Evolutionary conservation across 2,113 vertebrate genomes (phyloP).

Genomic region (Cygnus buccinator): DNA sequence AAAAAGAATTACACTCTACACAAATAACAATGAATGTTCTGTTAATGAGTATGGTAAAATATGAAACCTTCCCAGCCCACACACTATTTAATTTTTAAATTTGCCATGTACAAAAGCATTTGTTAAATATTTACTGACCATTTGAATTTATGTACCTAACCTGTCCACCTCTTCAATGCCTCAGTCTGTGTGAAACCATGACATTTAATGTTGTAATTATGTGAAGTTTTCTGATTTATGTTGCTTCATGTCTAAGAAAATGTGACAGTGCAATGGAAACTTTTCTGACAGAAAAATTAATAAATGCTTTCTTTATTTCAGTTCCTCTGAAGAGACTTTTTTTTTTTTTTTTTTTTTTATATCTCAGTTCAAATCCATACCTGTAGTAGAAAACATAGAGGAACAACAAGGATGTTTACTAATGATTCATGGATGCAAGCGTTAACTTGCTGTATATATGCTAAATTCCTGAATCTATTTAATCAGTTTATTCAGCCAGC

Average conservation of each 20-base stretch:
- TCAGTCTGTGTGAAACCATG: not conserved
- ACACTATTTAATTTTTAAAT: conserved; percentile 87
- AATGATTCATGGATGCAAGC: conserved; percentile 42
- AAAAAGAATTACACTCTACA: conserved; percentile 90
- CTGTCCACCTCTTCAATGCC: not conserved
- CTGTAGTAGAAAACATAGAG: not conserved
- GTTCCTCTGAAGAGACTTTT: not conserved
- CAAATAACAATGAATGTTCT: conserved; percentile 81
- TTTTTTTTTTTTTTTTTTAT: not conserved
- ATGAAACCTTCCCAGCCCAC: conserved; percentile 77
- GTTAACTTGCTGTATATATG: conserved; percentile 63
- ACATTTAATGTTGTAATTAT: not conserved
- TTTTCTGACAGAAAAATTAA: conserved; percentile 14
- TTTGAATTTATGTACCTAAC: conserved; percentile 78
- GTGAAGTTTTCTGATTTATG: not conserved
- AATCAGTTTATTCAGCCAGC: conserved; percentile 69
- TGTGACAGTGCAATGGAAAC: conserved; percentile 19
- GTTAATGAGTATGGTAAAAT: conserved; percentile 78
- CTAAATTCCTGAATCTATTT: conserved; percentile 72
- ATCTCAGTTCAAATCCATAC: not conserved
- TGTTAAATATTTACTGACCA: conserved; percentile 83
- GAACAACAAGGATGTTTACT: conserved; percentile 11
- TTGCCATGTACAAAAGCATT: conserved; percentile 82
- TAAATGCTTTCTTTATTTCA: not conserved
- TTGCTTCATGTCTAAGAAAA: not conserved